These are phyloP conservation scores for Sarcophaga peregrina DNA, from an alignment of 1,140 invertebrate genomes.

Conservation along the genomic window DNA sequence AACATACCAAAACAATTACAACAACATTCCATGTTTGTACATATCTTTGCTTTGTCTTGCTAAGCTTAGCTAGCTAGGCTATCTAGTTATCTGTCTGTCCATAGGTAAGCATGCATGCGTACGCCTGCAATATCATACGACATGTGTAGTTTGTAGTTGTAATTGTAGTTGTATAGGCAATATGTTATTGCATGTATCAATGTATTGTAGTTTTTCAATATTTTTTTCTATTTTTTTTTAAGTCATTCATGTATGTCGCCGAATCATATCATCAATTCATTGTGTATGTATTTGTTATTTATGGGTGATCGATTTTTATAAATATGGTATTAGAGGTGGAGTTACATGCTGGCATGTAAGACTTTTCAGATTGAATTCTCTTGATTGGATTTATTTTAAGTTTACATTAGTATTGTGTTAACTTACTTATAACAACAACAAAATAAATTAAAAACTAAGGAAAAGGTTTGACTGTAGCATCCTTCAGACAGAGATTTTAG, in stretches of 20 bases:
- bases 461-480: too few relatives aligned
- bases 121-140: background rate
- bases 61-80: background rate
- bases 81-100: background rate
- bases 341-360: constrained; percentile 7
- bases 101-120: background rate
- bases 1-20: constrained; percentile 27
- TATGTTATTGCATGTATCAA: too few relatives aligned
- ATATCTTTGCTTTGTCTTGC: too few relatives aligned
- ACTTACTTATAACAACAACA: background rate
- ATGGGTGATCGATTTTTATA: constrained; percentile 37
- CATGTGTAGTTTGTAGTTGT: background rate
- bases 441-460: too few relatives aligned
- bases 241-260: background rate
- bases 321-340: constrained; percentile 33
- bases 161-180: background rate
- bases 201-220: too few relatives aligned
- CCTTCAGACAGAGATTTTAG: too few relatives aligned
- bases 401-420: background rate
- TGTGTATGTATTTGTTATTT: constrained; percentile 13
- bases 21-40: background rate
- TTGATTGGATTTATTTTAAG: background rate
- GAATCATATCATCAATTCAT: background rate
- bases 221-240: background rate
- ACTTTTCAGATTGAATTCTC: background rate